Conservation (phyloP, 30 jellyfish, hydroid and myxozoan species). For the Aurelia sp. region DNA sequence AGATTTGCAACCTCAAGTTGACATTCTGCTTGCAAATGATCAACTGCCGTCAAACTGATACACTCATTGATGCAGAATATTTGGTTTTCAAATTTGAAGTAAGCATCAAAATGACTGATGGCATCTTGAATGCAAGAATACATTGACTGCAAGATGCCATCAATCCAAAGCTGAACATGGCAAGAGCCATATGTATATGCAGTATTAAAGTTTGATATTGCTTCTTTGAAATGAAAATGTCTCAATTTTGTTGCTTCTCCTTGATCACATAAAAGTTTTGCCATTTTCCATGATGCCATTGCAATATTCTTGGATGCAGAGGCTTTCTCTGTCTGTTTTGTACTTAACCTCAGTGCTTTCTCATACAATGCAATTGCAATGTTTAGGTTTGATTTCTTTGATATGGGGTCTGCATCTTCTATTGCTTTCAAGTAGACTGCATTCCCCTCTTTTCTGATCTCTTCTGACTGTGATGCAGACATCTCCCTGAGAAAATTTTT, state of each 20-base stretch:
- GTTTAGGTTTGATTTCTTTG: background rate
- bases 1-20: conserved; percentile 13
- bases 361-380: background rate
- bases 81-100: conserved; percentile 17
- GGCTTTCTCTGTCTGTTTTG: conserved; percentile 30
- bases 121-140: conserved; percentile 25
- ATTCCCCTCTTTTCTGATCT: background rate
- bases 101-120: conserved; percentile 6
- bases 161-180: conserved; percentile 14
- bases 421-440: background rate
- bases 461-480: background rate
- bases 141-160: background rate
- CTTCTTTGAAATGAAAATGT: conserved; percentile 49
- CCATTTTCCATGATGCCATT: conserved; percentile 24
- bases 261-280: conserved; percentile 1
- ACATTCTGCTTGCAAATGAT: conserved; percentile 30
- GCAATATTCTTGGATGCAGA: conserved; percentile 64
- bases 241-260: conserved; percentile 12
- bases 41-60: background rate
- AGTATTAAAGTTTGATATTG: conserved; percentile 22
- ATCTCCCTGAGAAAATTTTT: background rate
- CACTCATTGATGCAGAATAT: background rate
- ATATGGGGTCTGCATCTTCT: background rate
- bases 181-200: conserved; percentile 9
- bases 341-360: background rate